Conservation (phyloP, 2,113 vertebrate genomes). For the Channa maculata region DNA sequence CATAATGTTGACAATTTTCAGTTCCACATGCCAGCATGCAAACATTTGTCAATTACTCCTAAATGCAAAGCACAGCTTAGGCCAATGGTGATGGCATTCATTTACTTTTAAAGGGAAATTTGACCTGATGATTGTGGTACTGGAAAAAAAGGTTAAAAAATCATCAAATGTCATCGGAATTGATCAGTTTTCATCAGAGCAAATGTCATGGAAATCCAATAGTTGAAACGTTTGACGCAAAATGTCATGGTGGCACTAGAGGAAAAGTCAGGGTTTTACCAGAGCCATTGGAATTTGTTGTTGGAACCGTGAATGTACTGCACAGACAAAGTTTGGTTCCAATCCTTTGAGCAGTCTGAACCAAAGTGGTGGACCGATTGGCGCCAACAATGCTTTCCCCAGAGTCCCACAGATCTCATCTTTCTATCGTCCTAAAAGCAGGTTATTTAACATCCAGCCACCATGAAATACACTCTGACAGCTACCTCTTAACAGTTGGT, state of each 20-base stretch:
- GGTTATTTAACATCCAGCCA: neutral
- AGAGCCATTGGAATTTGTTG: neutral
- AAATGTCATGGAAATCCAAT: neutral
- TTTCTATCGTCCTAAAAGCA: neutral
- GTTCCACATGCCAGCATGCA: no score
- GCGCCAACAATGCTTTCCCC: no score
- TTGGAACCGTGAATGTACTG: no score
- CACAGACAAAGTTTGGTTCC: neutral
- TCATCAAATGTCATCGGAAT: neutral
- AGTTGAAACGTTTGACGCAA: neutral
- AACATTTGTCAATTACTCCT: no score
- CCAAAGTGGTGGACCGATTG: neutral
- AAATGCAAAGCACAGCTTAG: no score
- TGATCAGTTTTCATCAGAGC: no score
- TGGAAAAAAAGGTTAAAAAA: no score
- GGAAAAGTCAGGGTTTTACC: neutral
- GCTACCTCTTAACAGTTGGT: neutral
- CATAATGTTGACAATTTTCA: no score
- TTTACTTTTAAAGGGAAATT: no score
- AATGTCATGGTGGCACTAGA: neutral
- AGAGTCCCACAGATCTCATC: neutral
- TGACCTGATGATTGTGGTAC: no score
- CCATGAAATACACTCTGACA: neutral
- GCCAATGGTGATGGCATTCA: no score
- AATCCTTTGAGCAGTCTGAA: neutral